A percentile compares a stretch with the other conserved stretches of the same genome.
phyloP scores from a whole-genome alignment of 2,888 invertebrate genomes.

The Eilema sororculum region DNA sequence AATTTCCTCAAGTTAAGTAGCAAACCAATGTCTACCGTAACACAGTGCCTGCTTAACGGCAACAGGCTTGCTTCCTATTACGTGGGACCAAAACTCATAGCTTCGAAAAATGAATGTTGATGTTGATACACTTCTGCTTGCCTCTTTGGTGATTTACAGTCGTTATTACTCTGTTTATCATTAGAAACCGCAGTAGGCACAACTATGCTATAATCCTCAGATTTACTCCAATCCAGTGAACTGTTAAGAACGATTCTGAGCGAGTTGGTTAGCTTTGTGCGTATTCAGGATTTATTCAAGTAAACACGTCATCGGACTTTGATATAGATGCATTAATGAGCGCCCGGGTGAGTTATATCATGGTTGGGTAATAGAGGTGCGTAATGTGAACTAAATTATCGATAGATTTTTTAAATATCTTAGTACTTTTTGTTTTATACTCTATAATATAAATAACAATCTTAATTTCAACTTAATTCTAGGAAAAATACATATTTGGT shows the following conservation, averaged over 20 bases:
- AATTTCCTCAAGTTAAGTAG: no score
- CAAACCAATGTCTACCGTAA: no score
- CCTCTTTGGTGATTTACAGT: no score
- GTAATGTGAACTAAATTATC: constrained; percentile 16
- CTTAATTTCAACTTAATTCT: no score
- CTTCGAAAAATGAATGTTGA: no score
- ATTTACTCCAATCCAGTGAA: constrained; percentile 13
- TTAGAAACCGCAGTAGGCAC: neutral
- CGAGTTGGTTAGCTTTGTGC: constrained; percentile 22
- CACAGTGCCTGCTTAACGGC: no score
- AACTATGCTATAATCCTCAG: neutral
- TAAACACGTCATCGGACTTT: constrained; percentile 78
- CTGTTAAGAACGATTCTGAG: constrained; percentile 18
- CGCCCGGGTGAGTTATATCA: constrained; percentile 61
- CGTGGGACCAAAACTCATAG: no score
- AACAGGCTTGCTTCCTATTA: no score
- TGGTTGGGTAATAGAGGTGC: constrained; percentile 57
- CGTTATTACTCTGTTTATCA: neutral
- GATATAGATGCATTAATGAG: constrained; percentile 72
- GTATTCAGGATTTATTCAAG: constrained; percentile 64
- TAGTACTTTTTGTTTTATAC: no score
- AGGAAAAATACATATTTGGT: no score
- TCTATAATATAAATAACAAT: no score
- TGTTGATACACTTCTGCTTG: no score
- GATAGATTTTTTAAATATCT: neutral